Evolutionary conservation across 2,888 invertebrate species (phyloP), one percentile per base, ranked within the genome.

Genomic region (Dugesia japonica): DNA sequence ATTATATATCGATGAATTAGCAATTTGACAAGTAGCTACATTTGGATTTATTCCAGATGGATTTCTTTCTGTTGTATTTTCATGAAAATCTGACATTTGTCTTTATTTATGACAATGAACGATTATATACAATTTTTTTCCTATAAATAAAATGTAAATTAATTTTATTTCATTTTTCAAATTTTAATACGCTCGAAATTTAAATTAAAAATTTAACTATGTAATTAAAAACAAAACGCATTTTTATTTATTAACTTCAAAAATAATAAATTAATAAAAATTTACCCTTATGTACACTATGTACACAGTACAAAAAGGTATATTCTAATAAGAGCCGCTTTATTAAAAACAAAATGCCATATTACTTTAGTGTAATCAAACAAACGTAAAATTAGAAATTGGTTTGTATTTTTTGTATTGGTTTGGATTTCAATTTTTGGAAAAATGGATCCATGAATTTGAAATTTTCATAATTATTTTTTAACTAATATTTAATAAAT

Each of bases 351-450:
- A 56, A 56, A 56, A 56, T 56, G 56, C 56, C 56, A 56, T 56
- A 56, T 56, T 56, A 56, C 23, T 56, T 56, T 56, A 23, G n/a
- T 56, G 7, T 56, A 56, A 56, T 56, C n/a, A 56, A 56, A 56
- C 56, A 56, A 56, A 56, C 23, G 4, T 56, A 7, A 20, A 56
- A 56, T 56, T n/a, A n/a, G 42, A 84, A 94, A 83, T 31, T 31
- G n/a, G n/a, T n/a, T n/a, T n/a, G n/a, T n/a, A n/a, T n/a, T n/a
- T n/a, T n/a, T n/a, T n/a, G n/a, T n/a, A n/a, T n/a, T n/a, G n/a
- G n/a, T n/a, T n/a, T n/a, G n/a, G n/a, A n/a, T n/a, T n/a, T n/a
- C n/a, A n/a, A n/a, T n/a, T n/a, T n/a, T n/a, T n/a, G n/a, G n/a
- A n/a, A n/a, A n/a, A n/a, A n/a, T n/a, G n/a, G n/a, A n/a, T n/a